A percentile compares a stretch with the other conserved stretches of the same genome.
These are phyloP conservation scores for Siderastrea radians DNA, from an alignment of 92 coral and sea anemone species.

Conservation along the genomic window DNA sequence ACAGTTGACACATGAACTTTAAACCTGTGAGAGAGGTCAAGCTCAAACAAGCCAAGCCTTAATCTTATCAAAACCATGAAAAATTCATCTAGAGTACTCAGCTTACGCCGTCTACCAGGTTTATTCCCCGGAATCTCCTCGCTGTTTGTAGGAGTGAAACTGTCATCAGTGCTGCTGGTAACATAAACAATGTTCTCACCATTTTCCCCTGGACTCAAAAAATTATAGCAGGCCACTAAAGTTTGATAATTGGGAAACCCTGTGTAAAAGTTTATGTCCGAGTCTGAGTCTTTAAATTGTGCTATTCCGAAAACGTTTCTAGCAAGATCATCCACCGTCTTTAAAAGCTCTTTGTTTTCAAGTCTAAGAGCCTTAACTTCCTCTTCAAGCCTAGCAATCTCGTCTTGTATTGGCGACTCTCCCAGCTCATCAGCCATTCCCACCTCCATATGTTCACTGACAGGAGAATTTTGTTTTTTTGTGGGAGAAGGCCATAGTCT, in stretches of 20 bases:
- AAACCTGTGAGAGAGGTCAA: not conserved
- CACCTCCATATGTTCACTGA: too few species aligned
- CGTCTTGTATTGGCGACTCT: not conserved
- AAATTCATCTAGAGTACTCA: constrained; percentile 21
- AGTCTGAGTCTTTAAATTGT: not conserved
- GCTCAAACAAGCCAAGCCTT: constrained; percentile 55
- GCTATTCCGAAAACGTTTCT: not conserved
- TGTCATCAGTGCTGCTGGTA: too few species aligned
- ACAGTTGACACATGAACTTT: constrained; percentile 36
- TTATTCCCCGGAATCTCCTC: too few species aligned
- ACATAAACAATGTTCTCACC: too few species aligned
- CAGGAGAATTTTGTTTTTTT: too few species aligned
- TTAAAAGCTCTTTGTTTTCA: not conserved
- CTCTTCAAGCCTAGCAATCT: not conserved
- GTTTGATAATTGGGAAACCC: not conserved
- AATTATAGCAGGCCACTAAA: too few species aligned
- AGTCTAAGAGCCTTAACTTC: not conserved
- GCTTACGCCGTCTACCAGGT: too few species aligned
- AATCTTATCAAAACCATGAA: constrained; percentile 14
- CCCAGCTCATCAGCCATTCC: not conserved
- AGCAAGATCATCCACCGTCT: not conserved
- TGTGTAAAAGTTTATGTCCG: not conserved
- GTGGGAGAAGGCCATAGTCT: not conserved
- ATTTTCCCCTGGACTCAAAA: too few species aligned
- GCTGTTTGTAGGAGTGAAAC: too few species aligned